A percentile compares a stretch with the other conserved stretches of the same genome.
phyloP scores from a whole-genome alignment of 2,113 vertebrate species.

The Heliornis fulica region DNA sequence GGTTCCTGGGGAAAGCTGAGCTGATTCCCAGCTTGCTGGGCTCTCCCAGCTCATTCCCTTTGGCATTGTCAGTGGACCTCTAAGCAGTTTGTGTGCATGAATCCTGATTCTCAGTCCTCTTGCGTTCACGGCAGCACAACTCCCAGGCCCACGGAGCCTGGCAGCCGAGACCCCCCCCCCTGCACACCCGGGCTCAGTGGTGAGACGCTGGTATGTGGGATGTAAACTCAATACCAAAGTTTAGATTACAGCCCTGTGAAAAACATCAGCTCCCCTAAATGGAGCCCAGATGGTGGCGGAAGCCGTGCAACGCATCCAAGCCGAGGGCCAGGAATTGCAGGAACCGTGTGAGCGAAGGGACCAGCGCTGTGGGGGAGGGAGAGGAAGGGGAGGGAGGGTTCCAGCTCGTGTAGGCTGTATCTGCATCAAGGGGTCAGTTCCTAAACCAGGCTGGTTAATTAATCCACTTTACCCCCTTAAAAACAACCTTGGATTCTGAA shows the following conservation, averaged over 20 bases:
- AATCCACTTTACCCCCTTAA: neutral
- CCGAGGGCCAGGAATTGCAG: neutral
- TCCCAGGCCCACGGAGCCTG: neutral
- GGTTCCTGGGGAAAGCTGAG: neutral
- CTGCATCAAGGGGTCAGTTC: neutral
- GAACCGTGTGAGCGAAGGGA: neutral
- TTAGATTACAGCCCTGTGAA: constrained; percentile 62
- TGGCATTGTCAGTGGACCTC: accelerated
- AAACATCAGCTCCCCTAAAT: constrained; percentile 69
- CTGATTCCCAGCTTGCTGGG: neutral
- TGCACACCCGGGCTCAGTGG: neutral
- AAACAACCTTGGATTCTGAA: neutral
- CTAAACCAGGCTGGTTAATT: neutral
- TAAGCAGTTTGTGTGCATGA: accelerated
- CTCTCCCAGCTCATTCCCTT: neutral
- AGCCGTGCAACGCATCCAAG: neutral
- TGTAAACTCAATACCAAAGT: constrained; percentile 51
- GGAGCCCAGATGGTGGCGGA: constrained; percentile 65
- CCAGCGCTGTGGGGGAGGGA: neutral
- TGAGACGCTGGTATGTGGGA: constrained; percentile 48
- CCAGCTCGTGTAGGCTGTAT: neutral
- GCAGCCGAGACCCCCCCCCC: neutral
- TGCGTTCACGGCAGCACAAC: accelerated
- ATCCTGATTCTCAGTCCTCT: accelerated
- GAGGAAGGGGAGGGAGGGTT: neutral